Base-by-base conservation (phyloP, 2,797 vertebrate genomes). In the Lacerta bilineata region DNA sequence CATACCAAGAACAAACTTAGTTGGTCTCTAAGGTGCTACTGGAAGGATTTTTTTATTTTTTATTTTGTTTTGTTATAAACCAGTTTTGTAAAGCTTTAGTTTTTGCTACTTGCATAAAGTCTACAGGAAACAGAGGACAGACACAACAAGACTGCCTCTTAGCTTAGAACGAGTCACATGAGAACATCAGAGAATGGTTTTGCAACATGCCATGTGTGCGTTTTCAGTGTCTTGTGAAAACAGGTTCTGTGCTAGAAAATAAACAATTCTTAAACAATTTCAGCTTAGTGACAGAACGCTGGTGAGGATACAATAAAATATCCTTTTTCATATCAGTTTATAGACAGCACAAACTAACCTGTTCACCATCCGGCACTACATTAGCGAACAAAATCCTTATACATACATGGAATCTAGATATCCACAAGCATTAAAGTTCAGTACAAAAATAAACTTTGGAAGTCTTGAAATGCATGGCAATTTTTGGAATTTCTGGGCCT, bases 81-180 rank as follows among this genome's bases (percentile, higher is more conserved):
- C 77, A 85, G 7, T 41, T 75, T 1, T 72, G 36, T 80, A 91
- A 68, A 86, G 39, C 86, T 1, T 74, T 50, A 66, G 39, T 13
- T 92, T 89, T 50, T 90, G 64, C 41, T 39, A 46, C 8, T 18
- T 55, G 3, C 69, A 29, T n/a, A 75, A 46, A 20, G 23, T 36
- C 39, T 11, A 29, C 4, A 46, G 69, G 2, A 5, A 84, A 50
- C 23, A 61, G 20, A 69, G 69, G 8, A 83, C 15, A 10, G 36
- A 33, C 9, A 72, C 18, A 8, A 8, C 50, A 84, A 79, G 13
- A 84, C 23, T 27, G 0, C 7, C 2, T 61, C 23, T 64, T 61
- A 50, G 25, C 11, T 66, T 41, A 25, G n/a, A 79, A 50, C 41
- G 2, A 61, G 4, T 8, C 64, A 78, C 1, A 15, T 83, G 25